These are phyloP conservation scores for Anguilla rostrata DNA, from an alignment of 2,113 vertebrate genomes.

Conservation along the genomic window DNA sequence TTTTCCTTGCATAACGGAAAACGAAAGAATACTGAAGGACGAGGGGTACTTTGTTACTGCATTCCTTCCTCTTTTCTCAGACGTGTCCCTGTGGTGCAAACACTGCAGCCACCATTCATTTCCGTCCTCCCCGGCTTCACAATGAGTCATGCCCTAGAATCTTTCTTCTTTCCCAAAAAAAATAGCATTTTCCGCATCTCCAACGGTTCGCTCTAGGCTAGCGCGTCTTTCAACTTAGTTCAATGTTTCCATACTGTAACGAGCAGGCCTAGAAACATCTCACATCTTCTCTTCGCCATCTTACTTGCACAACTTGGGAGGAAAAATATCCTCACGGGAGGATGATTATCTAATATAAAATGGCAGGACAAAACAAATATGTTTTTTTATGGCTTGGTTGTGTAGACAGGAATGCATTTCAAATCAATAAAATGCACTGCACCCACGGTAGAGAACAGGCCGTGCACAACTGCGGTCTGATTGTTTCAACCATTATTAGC, in stretches of 20 bases:
- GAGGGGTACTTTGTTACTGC: background rate
- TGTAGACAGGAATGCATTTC: background rate
- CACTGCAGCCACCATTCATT: background rate
- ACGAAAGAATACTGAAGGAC: background rate
- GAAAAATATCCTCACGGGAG: background rate
- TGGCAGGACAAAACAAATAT: background rate
- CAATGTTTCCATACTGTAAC: background rate
- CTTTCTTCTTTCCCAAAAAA: background rate
- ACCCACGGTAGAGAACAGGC: background rate
- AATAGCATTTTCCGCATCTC: background rate
- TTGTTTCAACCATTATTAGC: too few species aligned
- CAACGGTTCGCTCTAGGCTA: background rate
- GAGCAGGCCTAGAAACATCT: background rate
- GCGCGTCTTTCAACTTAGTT: background rate
- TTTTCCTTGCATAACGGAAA: background rate
- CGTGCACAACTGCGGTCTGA: background rate
- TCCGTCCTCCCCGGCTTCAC: background rate
- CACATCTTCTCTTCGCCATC: background rate
- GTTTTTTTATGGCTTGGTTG: background rate
- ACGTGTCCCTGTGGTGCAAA: background rate
- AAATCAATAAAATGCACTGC: background rate
- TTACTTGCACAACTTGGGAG: background rate
- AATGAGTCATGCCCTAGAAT: background rate
- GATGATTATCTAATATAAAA: background rate
- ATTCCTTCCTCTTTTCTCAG: background rate